Conservation (phyloP, 2,888 invertebrate genomes). For the Artemia sinica region DNA sequence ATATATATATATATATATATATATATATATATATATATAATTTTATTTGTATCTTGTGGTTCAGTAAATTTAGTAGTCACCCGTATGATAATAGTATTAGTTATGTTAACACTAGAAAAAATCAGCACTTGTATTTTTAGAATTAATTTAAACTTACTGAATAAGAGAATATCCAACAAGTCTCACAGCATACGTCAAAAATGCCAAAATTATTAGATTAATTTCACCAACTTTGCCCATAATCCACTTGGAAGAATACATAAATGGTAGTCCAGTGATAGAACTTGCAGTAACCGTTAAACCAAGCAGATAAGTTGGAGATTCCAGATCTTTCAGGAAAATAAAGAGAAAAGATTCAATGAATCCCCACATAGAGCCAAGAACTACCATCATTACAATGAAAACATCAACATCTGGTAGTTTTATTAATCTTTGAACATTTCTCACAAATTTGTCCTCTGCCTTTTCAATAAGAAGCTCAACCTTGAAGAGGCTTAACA, state of each 20-base stretch:
- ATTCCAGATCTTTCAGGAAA: constrained; percentile 63
- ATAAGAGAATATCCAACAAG: constrained; percentile 68
- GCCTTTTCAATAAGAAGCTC: constrained; percentile 42
- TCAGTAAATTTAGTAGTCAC: too few relatives aligned
- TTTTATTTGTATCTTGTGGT: too few relatives aligned
- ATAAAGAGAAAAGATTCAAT: constrained; percentile 73
- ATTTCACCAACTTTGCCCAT: constrained; percentile 62
- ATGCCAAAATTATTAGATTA: constrained; percentile 63
- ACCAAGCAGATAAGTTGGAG: constrained; percentile 64
- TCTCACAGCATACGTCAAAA: constrained; percentile 63
- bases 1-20: too few relatives aligned
- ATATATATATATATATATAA: too few relatives aligned
- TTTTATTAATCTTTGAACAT: constrained; percentile 44
- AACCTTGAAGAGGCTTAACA: constrained; percentile 55
- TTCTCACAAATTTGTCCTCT: constrained; percentile 25
- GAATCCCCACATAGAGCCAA: constrained; percentile 75
- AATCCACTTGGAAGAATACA: constrained; percentile 65
- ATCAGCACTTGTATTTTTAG: too few relatives aligned
- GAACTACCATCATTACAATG: constrained; percentile 56
- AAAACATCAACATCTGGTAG: constrained; percentile 63
- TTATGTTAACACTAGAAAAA: too few relatives aligned
- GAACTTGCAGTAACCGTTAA: constrained; percentile 69
- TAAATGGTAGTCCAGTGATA: constrained; percentile 61
- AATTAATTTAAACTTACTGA: constrained; percentile 41
- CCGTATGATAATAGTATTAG: too few relatives aligned